Conservation (phyloP, 2,888 invertebrate genomes). For the Miltochrista miniata region DNA sequence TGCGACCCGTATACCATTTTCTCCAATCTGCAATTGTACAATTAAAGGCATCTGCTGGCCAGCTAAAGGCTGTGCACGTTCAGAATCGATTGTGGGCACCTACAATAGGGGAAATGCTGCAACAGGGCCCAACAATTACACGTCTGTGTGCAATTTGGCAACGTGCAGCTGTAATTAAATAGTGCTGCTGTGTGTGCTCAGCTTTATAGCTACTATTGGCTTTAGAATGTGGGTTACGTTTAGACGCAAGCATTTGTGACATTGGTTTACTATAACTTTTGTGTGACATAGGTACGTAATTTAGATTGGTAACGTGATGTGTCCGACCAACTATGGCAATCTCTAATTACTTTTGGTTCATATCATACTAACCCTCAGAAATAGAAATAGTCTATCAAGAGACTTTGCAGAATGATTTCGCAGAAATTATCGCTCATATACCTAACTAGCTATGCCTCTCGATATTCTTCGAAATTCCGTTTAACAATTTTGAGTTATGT, state of each 20-base stretch:
- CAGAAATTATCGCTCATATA: no score
- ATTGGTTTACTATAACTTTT: not conserved
- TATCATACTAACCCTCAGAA: no score
- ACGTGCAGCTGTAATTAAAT: not conserved
- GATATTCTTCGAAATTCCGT: no score
- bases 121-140: constrained; percentile 1
- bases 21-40: not conserved
- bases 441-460: no score
- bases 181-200: not conserved
- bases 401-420: no score
- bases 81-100: not conserved
- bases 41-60: not conserved
- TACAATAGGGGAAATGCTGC: not conserved
- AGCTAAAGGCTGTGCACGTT: not conserved
- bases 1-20: not conserved
- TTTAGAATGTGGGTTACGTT: not conserved
- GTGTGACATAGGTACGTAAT: not conserved
- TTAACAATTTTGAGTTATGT: no score
- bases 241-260: not conserved
- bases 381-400: no score
- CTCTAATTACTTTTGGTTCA: no score
- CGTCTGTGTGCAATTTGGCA: constrained; percentile 1
- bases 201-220: not conserved
- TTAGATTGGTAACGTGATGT: not conserved
- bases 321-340: no score